Percentiles rank a stretch among this genome's conserved stretches.
These are phyloP conservation scores for Mola mola DNA, from an alignment of 2,113 vertebrate species.

Conservation along the genomic window DNA sequence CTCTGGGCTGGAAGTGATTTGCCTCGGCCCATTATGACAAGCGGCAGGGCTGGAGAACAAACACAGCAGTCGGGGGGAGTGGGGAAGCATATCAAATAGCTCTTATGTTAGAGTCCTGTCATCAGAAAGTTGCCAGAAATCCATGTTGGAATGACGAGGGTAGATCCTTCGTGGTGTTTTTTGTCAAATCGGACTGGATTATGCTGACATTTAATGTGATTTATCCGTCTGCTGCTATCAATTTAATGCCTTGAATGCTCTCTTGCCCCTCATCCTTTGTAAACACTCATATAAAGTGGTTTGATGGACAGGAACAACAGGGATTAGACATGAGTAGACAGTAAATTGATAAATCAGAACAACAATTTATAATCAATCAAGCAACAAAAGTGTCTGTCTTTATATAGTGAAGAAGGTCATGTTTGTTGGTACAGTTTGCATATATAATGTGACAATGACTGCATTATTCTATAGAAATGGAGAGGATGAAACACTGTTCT, in stretches of 20 bases:
- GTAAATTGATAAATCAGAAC: not conserved
- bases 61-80: slow-evolving; percentile 13
- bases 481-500: too few relatives aligned
- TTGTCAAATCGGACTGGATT: slow-evolving; percentile 32
- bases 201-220: slow-evolving; percentile 37
- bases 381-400: too few relatives aligned
- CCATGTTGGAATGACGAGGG: slow-evolving; percentile 31
- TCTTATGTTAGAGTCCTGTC: slow-evolving; percentile 6
- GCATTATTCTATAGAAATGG: too few relatives aligned
- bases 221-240: slow-evolving; percentile 46
- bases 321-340: slow-evolving; percentile 11
- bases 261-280: slow-evolving; percentile 23
- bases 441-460: too few relatives aligned
- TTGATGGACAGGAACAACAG: slow-evolving; percentile 26
- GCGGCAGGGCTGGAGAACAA: slow-evolving; percentile 45
- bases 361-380: too few relatives aligned
- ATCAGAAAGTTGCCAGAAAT: slow-evolving; percentile 47
- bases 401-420: too few relatives aligned
- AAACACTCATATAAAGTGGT: slow-evolving; percentile 12
- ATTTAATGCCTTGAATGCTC: slow-evolving; percentile 30
- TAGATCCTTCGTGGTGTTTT: slow-evolving; percentile 8
- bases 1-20: slow-evolving; percentile 71
- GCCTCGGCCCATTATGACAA: slow-evolving; percentile 64
- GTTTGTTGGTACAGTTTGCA: too few relatives aligned
- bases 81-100: slow-evolving; percentile 45